Conservation (phyloP, 2,888 invertebrate species). For the Odontomyia ornata region DNA sequence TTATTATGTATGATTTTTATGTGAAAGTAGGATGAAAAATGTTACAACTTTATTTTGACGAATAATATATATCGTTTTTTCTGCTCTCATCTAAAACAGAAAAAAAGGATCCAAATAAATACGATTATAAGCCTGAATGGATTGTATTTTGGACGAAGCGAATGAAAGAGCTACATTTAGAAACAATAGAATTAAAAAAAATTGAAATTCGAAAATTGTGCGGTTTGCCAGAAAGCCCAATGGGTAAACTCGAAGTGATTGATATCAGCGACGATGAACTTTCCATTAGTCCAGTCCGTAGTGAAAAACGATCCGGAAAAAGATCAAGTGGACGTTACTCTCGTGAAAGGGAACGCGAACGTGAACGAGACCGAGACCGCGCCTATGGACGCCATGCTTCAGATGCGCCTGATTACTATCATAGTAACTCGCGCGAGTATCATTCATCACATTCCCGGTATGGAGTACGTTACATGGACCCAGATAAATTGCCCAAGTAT, state of each 20-base stretch:
- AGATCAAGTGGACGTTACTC: conserved; percentile 7
- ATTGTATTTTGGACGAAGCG: conserved; percentile 84
- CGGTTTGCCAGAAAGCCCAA: conserved; percentile 55
- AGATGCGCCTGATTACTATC: conserved; percentile 39
- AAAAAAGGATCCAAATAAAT: conserved; percentile 74
- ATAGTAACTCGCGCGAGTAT: conserved; percentile 17
- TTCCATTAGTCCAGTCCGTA: conserved; percentile 48
- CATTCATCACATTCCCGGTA: conserved; percentile 46
- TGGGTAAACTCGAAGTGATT: conserved; percentile 53
- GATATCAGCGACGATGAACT: conserved; percentile 62
- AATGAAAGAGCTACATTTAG: conserved; percentile 80
- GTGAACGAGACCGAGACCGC: conserved; percentile 47
- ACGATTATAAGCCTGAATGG: conserved; percentile 92
- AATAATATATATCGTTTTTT: conserved; percentile 22
- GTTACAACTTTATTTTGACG: conserved; percentile 22
- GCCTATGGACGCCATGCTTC: conserved; percentile 28
- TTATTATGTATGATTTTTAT: background rate
- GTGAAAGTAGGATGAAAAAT: background rate
- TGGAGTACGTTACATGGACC: conserved; percentile 59
- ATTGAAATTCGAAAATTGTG: conserved; percentile 72
- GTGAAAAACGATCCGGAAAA: conserved; percentile 47
- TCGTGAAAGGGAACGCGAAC: conserved; percentile 47
- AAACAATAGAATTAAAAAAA: conserved; percentile 73
- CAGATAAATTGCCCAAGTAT: conserved; percentile 61
- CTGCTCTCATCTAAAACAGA: conserved; percentile 44